Base-by-base conservation (phyloP, 1,140 invertebrate species). In the Drosophila burlai region DNA sequence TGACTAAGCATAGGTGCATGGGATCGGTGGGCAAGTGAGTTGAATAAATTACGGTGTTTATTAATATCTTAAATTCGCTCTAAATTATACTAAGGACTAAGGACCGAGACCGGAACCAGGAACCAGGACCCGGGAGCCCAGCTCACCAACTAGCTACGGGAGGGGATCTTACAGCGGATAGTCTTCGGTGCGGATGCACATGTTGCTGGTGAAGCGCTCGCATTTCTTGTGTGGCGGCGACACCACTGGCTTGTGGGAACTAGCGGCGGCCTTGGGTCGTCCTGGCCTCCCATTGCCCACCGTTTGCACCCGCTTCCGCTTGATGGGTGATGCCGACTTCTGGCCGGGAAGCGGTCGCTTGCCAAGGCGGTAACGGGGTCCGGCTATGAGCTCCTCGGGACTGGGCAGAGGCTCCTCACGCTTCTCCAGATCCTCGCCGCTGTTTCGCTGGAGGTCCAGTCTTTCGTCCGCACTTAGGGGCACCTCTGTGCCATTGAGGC, bases 111-210 rank as follows among this genome's bases (percentile, higher is more conserved):
- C 21, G 45, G 42, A 66, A 66, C 21, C 63, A 64, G 46, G 38
- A 46, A 21, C 55, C 45, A 65, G 38, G 45, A 76, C 73, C 58
- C 55, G 57, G 60, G 57, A 67, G 24, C 54, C 71, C 62, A 46
- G 43, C 57, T 55, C 58, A 77, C 49, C 66, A 71, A 73, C 69
- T 73, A 73, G 45, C 69, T 72, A 73, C 54, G 26, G 66, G 59
- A 29, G 31, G 52, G 43, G 42, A 76, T 94, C 95, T 95, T 94
- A 97, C 96, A 95, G 95, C 52, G 97, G 97, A 93, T 97, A 97
- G 91, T 97, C 95, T 13, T 95, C 94, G 49, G 95, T 94, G 75
- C 96, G 95, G 36, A 97, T 93, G 92, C 97, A 97, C 69, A 97
- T 94, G 7, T 95, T 95, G 81, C 95, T 95, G 2, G 96, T 95